phyloP scores from a whole-genome alignment of 2,797 vertebrate species.

The Epinephelus coioides region DNA sequence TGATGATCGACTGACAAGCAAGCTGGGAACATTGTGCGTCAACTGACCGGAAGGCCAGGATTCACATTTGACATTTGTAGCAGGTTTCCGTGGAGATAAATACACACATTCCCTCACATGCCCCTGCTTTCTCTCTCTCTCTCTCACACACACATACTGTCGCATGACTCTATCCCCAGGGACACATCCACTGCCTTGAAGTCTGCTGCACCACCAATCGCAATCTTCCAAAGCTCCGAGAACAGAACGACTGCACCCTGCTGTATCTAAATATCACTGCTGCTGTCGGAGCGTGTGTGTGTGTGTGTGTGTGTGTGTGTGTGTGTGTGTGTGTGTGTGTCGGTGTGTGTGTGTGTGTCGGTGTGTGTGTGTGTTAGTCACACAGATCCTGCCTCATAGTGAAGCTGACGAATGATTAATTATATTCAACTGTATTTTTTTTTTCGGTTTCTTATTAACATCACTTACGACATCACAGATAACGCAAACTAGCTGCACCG shows the following conservation, averaged over 20 bases:
- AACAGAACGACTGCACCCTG: constrained; percentile 70
- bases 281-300: constrained; percentile 36
- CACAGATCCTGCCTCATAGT: constrained; percentile 23
- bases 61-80: constrained; percentile 64
- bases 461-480: constrained; percentile 47
- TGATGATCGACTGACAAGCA: constrained; percentile 28
- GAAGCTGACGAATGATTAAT: constrained; percentile 48
- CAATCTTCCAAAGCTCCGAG: constrained; percentile 61
- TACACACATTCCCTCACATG: constrained; percentile 52
- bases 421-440: constrained; percentile 8
- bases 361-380: not conserved
- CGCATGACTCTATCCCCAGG: constrained; percentile 67
- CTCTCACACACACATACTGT: constrained; percentile 40
- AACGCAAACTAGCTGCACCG: constrained; percentile 17
- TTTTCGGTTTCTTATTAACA: constrained; percentile 39
- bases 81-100: constrained; percentile 63
- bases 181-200: constrained; percentile 75
- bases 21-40: constrained; percentile 8
- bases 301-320: constrained; percentile 10
- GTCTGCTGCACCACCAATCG: constrained; percentile 70
- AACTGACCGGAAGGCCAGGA: constrained; percentile 55
- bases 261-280: constrained; percentile 75
- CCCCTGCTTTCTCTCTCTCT: not conserved
- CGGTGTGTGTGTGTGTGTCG: not conserved
- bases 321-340: constrained; percentile 24